Evolutionary conservation across 2,797 vertebrate genomes (phyloP), one percentile per base, ranked within the genome.

Genomic region (Rhinella marina): DNA sequence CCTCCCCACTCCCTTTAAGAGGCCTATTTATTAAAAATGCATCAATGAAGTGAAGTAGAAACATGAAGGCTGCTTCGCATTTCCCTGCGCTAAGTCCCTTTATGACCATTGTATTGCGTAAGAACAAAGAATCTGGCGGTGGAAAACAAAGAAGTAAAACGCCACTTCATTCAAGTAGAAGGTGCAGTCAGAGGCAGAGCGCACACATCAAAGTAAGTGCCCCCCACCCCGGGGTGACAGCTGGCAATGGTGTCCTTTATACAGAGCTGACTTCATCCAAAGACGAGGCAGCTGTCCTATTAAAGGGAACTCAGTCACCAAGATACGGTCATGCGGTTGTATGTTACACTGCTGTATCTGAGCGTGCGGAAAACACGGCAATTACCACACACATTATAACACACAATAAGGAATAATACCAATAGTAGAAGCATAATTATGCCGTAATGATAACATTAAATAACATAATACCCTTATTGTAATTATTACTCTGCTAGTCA

Each of bases 231-330:
- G 10, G 23, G 57, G 27, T n/a, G 75, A 16, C 4, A 56, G 52
- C 16, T n/a, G 68, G n/a, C 32, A 48, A 72, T 11, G 32, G 78
- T 0, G 11, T 23, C 56, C 16, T 59, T 57, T 70, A 54, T 17
- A 57, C 25, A 25, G 23, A 3, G 27, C 12, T 52, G 23, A 48
- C 73, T 50, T 6, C 29, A 70, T 54, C 62, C 75, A 81, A 57
- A 86, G 83, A 57, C 78, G 78, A 66, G 54, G 57, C 87, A 88
- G 83, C 77, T 86, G 87, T 12, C n/a, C 76, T 25, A 68, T 82
- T 86, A 85, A 76, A 64, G 32, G 23, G 19, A 81, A 29, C 19
- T 32, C 17, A 21, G 48, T 73, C 14, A 23, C 32, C 14, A 19
- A 1, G 4, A 41, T n/a, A 72, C 16, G 23, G 56, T 23, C 21